These are phyloP conservation scores for Zophobas atratus DNA, from an alignment of 1,140 invertebrate species.

Conservation along the genomic window DNA sequence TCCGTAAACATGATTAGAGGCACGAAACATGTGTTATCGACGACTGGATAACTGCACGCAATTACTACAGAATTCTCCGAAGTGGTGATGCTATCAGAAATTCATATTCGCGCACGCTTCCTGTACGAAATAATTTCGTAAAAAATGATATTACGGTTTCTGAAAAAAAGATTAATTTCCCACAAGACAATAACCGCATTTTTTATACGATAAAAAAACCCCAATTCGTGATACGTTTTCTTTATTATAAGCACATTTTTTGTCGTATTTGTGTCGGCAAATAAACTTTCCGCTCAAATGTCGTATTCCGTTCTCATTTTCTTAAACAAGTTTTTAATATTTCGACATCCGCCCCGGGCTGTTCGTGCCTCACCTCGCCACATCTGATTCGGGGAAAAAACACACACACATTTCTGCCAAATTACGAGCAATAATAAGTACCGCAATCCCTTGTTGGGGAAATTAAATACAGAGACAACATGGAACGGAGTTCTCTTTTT, in stretches of 20 bases:
- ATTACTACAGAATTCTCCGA: background rate
- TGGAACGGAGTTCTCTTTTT: background rate
- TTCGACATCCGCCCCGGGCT: background rate
- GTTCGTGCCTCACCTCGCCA: background rate
- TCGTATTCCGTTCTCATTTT: no score
- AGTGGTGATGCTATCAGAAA: background rate
- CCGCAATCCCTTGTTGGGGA: conserved; percentile 1
- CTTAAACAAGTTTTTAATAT: background rate
- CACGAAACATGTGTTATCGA: conserved; percentile 34
- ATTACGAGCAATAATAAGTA: background rate
- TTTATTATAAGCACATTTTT: no score
- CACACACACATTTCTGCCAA: background rate
- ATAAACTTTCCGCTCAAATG: no score
- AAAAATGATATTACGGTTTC: no score
- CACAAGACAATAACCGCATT: no score
- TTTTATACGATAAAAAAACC: no score
- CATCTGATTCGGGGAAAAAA: background rate
- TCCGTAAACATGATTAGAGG: conserved; percentile 19
- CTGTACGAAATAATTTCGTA: no score
- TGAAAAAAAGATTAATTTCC: no score
- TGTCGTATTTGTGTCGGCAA: no score
- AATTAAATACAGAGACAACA: conserved; percentile 15
- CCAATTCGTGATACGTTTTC: no score
- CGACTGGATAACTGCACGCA: background rate
- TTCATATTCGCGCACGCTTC: no score